Base-by-base conservation (phyloP, 2,797 vertebrate species). In the Bradypodion ventrale region DNA sequence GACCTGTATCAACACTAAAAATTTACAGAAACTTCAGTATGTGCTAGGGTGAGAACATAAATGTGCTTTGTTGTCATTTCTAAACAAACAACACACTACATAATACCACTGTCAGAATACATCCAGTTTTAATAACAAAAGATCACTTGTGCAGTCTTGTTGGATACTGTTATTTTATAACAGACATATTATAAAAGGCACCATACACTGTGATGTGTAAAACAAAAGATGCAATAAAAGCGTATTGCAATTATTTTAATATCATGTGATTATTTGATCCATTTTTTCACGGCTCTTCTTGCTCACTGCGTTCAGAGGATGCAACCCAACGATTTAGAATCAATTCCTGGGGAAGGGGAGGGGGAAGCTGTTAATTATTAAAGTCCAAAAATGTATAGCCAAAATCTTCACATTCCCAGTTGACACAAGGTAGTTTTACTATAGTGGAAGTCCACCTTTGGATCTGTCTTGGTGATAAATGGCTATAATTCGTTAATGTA, bases 291-390 rank as follows among this genome's bases (percentile, higher is more conserved):
- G 95, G 44, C 9, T 98, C 97, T 0, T 98, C 97, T 72, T 96
- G 97, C 78, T 98, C 97, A 5, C 93, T 94, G 83, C 98, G 96
- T 87, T 98, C 98, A 77, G 93, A 96, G 73, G 97, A 98, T 77
- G 98, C 97, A 84, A 98, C 96, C 98, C 98, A 98, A 1, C 97
- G 95, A 90, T 88, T 96, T 49, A 98, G 91, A 23, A 98, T 96
- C 86, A 98, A 93, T 87, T 98, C 97, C 98, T 98, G 93, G 90
- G 56, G n/a, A n/a, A n/a, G n/a, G n/a, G n/a, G n/a, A n/a, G n/a
- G 8, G 35, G 10, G 63, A 49, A 92, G 5, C 1, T 37, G 85
- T 10, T 15, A 29, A 25, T 56, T 52, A 73, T n/a, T 79, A 68
- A 1, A 32, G 35, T 15, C 19, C 0, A 16, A 10, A 37, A 69